These are phyloP conservation scores for Calonectris borealis DNA, from an alignment of 2,113 vertebrate species.

Conservation along the genomic window DNA sequence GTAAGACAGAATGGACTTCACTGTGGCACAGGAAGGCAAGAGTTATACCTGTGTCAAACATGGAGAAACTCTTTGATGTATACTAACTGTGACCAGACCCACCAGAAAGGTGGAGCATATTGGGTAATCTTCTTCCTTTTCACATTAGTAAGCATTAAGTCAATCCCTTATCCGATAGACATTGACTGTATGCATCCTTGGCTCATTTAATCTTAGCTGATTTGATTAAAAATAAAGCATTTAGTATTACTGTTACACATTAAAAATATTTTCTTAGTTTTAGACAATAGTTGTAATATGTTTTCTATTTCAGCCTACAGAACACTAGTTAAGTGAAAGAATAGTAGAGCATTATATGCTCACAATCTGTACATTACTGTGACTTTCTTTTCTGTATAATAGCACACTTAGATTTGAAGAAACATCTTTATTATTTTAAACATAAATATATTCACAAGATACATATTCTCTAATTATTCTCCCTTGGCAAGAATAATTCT, in stretches of 20 bases:
- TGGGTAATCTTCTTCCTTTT: not conserved
- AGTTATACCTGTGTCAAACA: fast-evolving
- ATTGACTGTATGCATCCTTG: not conserved
- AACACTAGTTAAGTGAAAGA: not conserved
- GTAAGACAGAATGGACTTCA: not conserved
- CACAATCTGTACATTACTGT: not conserved
- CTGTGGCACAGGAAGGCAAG: not conserved
- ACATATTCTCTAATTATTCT: not conserved
- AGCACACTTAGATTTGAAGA: not conserved
- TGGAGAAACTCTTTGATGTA: not conserved
- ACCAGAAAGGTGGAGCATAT: not conserved
- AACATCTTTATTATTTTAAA: not conserved
- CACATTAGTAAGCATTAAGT: not conserved
- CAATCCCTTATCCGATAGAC: not conserved
- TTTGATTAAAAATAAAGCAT: conserved; percentile 15
- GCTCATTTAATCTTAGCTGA: not conserved
- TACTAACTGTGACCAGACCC: not conserved
- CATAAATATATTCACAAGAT: not conserved
- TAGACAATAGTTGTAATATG: not conserved
- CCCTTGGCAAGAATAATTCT: not conserved
- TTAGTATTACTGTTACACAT: not conserved
- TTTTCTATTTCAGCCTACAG: not conserved
- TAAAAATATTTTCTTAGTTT: conserved; percentile 2
- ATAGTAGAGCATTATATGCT: not conserved
- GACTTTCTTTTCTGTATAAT: not conserved